Percentiles rank a stretch among this genome's conserved stretches.
Conservation (phyloP, 1,140 invertebrate genomes). For the Dendroctonus ponderosae region DNA sequence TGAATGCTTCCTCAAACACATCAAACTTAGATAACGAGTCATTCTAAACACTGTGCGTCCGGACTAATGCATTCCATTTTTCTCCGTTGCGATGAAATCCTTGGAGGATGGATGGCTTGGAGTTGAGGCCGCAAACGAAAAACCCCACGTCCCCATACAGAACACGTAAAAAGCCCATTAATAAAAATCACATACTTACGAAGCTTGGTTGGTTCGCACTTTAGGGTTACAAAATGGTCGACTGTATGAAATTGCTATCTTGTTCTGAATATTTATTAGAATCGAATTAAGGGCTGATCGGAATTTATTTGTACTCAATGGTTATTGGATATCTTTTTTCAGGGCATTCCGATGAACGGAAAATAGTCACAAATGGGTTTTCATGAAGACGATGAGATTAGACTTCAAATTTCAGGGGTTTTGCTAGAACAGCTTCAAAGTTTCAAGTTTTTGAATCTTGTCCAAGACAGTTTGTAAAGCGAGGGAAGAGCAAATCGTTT, state of each 20-base stretch:
- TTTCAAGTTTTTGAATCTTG: too few species aligned
- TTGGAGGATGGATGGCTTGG: constrained; percentile 1
- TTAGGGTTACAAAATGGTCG: constrained; percentile 7
- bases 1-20: too few species aligned
- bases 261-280: background rate
- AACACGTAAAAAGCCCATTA: constrained; percentile 11
- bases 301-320: too few species aligned
- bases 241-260: background rate
- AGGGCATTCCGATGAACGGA: too few species aligned
- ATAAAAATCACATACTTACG: constrained; percentile 12
- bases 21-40: background rate
- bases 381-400: too few species aligned
- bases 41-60: background rate
- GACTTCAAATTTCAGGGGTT: too few species aligned
- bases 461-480: too few species aligned
- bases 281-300: background rate
- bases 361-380: too few species aligned
- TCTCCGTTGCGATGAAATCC: background rate
- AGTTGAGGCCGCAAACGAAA: constrained; percentile 5
- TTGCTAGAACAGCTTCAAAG: too few species aligned
- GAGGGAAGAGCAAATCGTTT: too few species aligned
- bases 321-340: too few species aligned
- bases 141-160: constrained; percentile 1
- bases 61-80: background rate
- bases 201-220: background rate